Evolutionary conservation across 2,888 invertebrate species (phyloP).

Genomic region (Diplolepis rosae): DNA sequence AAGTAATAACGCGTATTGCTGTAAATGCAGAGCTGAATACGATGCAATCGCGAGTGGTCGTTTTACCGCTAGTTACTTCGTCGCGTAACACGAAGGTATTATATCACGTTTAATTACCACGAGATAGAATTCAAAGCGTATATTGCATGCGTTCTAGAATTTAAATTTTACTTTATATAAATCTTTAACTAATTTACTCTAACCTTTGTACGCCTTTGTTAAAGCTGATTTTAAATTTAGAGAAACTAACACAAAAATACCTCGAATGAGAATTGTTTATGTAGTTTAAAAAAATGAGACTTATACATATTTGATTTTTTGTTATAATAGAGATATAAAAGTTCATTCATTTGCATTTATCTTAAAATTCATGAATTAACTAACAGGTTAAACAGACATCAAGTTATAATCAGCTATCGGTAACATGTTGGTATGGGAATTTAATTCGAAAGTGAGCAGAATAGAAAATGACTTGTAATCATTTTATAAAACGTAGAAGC

Average conservation of each 20-base stretch:
- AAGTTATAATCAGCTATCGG: no score
- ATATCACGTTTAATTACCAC: conserved; percentile 28
- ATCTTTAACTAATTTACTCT: neutral
- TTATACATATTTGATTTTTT: neutral
- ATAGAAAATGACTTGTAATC: no score
- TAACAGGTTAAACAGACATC: no score
- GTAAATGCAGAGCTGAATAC: conserved; percentile 11
- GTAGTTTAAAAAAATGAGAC: neutral
- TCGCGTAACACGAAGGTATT: conserved; percentile 26
- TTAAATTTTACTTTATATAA: conserved; percentile 11
- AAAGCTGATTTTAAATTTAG: neutral
- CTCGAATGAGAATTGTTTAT: neutral
- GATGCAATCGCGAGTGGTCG: conserved; percentile 22
- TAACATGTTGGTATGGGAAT: no score
- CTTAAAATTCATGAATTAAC: no score
- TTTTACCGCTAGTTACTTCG: conserved; percentile 23
- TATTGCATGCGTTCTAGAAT: neutral
- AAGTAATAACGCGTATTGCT: conserved; percentile 20
- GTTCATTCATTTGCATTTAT: no score
- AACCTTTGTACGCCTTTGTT: neutral
- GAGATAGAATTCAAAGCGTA: conserved; percentile 24
- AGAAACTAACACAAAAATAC: neutral
- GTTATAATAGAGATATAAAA: neutral
- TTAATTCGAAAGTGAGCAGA: no score
- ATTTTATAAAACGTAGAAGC: neutral